phyloP scores from a whole-genome alignment of 2,113 vertebrate genomes.

The Ophiodon elongatus region DNA sequence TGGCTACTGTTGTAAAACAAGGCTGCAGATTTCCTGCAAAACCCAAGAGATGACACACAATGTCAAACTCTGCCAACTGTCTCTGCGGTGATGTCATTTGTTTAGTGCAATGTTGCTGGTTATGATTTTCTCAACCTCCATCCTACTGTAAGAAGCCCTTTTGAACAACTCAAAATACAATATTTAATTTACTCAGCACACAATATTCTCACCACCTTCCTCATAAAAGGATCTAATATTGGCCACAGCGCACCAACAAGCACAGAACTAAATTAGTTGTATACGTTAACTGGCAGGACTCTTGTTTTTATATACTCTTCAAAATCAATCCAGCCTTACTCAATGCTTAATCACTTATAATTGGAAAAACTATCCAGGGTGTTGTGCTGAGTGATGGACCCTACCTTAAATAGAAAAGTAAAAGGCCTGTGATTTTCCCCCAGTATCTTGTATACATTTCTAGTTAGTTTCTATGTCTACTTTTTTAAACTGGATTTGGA shows the following conservation, averaged over 20 bases:
- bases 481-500: background rate
- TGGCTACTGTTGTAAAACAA: conserved; percentile 1
- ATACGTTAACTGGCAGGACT: background rate
- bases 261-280: background rate
- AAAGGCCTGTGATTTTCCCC: background rate
- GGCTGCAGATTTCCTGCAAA: conserved; percentile 1
- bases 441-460: background rate
- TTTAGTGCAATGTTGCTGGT: background rate
- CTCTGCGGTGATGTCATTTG: background rate
- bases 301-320: background rate
- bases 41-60: background rate
- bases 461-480: background rate
- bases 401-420: background rate
- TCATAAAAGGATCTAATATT: background rate
- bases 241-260: background rate
- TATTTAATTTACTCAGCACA: background rate
- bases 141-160: background rate
- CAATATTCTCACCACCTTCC: background rate
- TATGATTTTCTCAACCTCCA: background rate
- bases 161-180: background rate
- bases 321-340: background rate
- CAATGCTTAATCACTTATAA: background rate
- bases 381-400: background rate
- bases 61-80: background rate
- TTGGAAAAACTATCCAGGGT: background rate